Evolutionary conservation across 2,113 vertebrate species (phyloP), one percentile per base, ranked within the genome.

Genomic region (Cheirogaleus medius): DNA sequence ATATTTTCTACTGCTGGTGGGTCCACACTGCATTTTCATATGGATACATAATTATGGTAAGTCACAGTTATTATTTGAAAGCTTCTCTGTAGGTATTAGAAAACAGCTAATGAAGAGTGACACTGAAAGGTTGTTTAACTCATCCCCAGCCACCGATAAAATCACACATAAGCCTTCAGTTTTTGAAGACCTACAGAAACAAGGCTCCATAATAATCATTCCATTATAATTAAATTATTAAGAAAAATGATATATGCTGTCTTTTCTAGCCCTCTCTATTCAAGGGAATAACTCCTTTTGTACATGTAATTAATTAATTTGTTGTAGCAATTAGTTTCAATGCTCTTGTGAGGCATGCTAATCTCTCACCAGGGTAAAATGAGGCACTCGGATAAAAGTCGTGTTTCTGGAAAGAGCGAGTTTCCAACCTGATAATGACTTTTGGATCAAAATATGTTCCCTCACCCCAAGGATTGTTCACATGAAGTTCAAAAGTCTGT

Each of bases 321-420:
- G 91, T 96, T 97, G 90, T 87, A 96, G 93, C 87, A 96, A 97
- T 98, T 95, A 96, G 93, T 82, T 97, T 94, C 95, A 95, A 6
- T 54, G 93, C 42, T 95, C 91, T 94, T 87, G 23, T 69, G 90
- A 95, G 93, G 82, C 54, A 20, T 32, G 69, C 60, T 93, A 77
- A 90, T 93, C 90, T 90, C 95, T 97, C 91, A 82, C 29, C 34
- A 92, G 91, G 84, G 83, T 91, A 96, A 95, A 97, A 97, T 54
- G 69, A 92, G 64, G 63, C 76, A 90, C 78, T 94, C 10, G 5
- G 74, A 93, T 93, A 74, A 93, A 94, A 90, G 47, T 8, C n/a
- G 58, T 84, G 25, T 90, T 93, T 93, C 95, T 90, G 80, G 64
- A 58, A 95, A 29, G 27, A 25, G 11, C 77, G 87, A 88, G 78